Conservation (phyloP, 30 jellyfish, hydroid and myxozoan species). For the Hydractinia echinata region DNA sequence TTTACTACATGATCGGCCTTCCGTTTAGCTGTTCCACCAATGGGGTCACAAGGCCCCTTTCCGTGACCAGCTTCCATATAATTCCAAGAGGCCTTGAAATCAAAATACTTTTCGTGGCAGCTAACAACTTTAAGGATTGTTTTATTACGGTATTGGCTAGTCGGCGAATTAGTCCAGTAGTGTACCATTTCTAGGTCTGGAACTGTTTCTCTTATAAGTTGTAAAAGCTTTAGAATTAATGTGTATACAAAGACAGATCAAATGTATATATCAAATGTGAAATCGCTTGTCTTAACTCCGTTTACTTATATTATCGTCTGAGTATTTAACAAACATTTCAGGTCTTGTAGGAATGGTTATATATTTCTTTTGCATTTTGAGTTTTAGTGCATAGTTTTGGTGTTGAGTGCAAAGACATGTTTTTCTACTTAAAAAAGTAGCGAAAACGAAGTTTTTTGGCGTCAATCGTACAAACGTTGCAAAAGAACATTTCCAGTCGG, state of each 20-base stretch:
- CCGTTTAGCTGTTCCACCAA: slow-evolving; percentile 20
- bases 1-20: slow-evolving; percentile 21
- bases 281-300: no score
- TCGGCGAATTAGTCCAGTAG: slow-evolving; percentile 14
- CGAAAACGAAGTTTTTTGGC: background rate
- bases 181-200: background rate
- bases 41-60: slow-evolving; percentile 23
- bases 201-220: background rate
- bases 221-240: background rate
- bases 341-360: no score
- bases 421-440: background rate
- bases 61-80: slow-evolving; percentile 22
- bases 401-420: slow-evolving; percentile 6
- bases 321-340: background rate
- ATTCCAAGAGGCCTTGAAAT: slow-evolving; percentile 23
- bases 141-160: no score
- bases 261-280: no score
- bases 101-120: background rate
- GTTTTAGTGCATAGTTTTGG: background rate
- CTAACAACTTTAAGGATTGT: background rate
- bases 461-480: background rate
- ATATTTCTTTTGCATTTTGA: background rate
- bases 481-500: no score
- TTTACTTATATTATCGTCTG: no score
- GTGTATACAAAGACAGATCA: background rate